Conservation (phyloP, 2,113 vertebrate species). For the Budorcas taxicolor region DNA sequence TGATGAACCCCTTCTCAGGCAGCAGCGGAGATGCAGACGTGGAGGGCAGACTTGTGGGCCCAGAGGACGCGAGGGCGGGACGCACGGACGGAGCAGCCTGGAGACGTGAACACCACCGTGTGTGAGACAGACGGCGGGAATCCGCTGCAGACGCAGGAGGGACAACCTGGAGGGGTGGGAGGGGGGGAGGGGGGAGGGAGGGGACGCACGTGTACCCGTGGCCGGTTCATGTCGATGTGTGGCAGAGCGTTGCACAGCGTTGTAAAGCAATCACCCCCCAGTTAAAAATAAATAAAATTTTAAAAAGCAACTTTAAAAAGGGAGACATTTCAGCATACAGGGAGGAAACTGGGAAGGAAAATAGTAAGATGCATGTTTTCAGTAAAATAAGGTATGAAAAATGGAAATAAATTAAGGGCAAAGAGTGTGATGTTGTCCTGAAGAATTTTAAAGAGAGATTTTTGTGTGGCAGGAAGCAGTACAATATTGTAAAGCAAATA, state of each 20-base stretch:
- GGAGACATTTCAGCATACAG: neutral
- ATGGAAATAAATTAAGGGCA: neutral
- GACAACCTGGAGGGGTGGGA: too few species aligned
- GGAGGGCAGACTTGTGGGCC: too few species aligned
- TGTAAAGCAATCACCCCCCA: neutral
- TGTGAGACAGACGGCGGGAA: too few species aligned
- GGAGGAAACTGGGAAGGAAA: neutral
- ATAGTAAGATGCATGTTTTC: neutral
- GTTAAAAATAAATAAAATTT: neutral
- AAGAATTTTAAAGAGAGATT: neutral
- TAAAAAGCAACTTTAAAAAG: neutral
- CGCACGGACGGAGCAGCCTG: rapidly evolving
- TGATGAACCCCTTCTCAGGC: neutral
- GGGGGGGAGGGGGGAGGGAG: too few species aligned
- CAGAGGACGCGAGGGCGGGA: neutral
- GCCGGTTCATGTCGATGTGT: rapidly evolving
- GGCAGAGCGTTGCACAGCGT: neutral
- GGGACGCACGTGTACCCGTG: rapidly evolving
- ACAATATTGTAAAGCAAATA: neutral
- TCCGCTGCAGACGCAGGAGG: too few species aligned
- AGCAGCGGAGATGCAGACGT: rapidly evolving
- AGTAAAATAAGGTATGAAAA: neutral
- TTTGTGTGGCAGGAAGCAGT: neutral
- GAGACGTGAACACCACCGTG: rapidly evolving
- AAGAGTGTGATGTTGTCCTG: neutral